Percentiles rank a stretch among this genome's conserved stretches.
Conservation (phyloP, 2,888 invertebrate genomes). For the Trissolcus brochymenae region DNA sequence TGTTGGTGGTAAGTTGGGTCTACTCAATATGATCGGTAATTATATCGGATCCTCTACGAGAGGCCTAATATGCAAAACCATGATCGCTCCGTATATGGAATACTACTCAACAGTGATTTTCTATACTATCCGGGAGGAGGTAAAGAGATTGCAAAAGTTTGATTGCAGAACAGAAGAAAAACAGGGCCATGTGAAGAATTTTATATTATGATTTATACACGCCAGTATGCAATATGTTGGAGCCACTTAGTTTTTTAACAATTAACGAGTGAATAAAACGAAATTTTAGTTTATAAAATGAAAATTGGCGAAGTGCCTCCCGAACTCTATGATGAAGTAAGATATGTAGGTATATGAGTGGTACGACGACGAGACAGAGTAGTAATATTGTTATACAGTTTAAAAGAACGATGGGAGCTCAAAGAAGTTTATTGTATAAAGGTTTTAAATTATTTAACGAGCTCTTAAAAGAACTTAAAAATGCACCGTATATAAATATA, state of each 20-base stretch:
- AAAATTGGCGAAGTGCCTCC: background rate
- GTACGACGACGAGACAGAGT: background rate
- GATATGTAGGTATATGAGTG: slow-evolving; percentile 5
- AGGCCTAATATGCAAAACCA: too few relatives aligned
- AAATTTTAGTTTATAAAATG: slow-evolving; percentile 20
- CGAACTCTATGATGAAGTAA: background rate
- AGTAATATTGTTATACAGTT: slow-evolving; percentile 5
- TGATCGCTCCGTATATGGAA: too few relatives aligned
- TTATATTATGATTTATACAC: slow-evolving; percentile 3
- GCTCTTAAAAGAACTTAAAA: slow-evolving; percentile 2
- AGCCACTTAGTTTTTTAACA: slow-evolving; percentile 3
- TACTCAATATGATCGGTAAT: too few relatives aligned
- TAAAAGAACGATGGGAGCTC: background rate
- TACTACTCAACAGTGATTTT: slow-evolving; percentile 12
- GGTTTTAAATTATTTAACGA: slow-evolving; percentile 15
- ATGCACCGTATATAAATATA: background rate
- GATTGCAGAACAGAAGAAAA: too few relatives aligned
- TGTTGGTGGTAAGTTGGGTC: too few relatives aligned
- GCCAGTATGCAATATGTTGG: background rate
- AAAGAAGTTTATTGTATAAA: slow-evolving; percentile 7
- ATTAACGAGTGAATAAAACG: slow-evolving; percentile 15
- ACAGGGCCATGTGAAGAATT: background rate
- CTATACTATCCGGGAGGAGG: background rate
- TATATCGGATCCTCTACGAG: too few relatives aligned
- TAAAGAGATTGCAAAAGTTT: slow-evolving; percentile 7